A percentile compares a stretch with the other conserved stretches of the same genome.
Evolutionary conservation across 2,888 invertebrate species (phyloP).

Genomic region (Ganaspis brasiliensis): DNA sequence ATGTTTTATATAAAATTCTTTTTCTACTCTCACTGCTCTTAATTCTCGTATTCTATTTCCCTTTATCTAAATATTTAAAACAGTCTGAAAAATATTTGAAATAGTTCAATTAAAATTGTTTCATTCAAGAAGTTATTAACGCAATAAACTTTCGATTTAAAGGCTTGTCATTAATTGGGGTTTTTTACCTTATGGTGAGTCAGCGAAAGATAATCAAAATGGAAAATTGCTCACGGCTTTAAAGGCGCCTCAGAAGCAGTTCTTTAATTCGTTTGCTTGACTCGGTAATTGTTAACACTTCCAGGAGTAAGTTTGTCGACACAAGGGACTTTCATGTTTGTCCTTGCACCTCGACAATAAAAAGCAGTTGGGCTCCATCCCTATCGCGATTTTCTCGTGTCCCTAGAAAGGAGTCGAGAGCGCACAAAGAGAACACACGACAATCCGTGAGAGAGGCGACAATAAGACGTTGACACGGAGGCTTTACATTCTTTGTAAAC

Average conservation of each 20-base stretch:
- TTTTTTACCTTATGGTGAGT: background rate
- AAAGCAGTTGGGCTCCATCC: slow-evolving; percentile 25
- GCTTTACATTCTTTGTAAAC: background rate
- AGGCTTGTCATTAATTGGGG: background rate
- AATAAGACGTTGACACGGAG: background rate
- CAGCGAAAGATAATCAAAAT: background rate
- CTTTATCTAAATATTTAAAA: too few relatives aligned
- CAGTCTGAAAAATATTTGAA: too few relatives aligned
- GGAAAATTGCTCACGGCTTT: slow-evolving; percentile 1
- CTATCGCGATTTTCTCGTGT: slow-evolving; percentile 31
- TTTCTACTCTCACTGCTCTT: background rate
- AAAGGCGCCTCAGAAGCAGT: slow-evolving; percentile 3
- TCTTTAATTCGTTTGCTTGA: background rate
- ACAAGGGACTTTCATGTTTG: slow-evolving; percentile 24
- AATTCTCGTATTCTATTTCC: too few relatives aligned
- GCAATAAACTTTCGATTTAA: background rate
- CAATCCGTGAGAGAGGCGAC: slow-evolving; percentile 4
- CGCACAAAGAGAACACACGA: slow-evolving; percentile 9
- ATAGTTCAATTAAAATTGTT: too few relatives aligned
- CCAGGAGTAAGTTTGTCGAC: slow-evolving; percentile 19
- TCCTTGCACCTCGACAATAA: slow-evolving; percentile 39
- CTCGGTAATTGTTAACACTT: slow-evolving; percentile 30
- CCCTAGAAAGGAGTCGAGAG: slow-evolving; percentile 37
- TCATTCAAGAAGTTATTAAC: background rate
- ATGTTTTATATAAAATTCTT: background rate